Evolutionary conservation across 2,888 invertebrate species (phyloP), one percentile per base, ranked within the genome.

Genomic region (Malachius bipustulatus): DNA sequence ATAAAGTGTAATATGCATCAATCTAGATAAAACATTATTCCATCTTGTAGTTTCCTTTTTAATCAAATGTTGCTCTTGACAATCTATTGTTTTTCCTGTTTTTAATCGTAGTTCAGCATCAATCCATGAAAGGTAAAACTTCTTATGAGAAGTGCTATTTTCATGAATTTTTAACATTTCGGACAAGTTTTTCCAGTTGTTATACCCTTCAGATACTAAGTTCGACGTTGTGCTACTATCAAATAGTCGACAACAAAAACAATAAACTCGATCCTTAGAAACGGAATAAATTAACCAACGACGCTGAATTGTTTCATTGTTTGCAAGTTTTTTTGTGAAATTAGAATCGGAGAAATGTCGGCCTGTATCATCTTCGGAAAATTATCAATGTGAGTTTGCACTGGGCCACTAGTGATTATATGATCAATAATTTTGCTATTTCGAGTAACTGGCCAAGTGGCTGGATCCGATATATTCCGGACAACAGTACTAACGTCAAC

Each of bases 1-100:
- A 43, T 47, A 51, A 30, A 48, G 41, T 39, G 44, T 43, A 42
- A 54, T 51, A 39, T 48, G 41, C 47, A 54, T 47, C 27, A 51
- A 48, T 45, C 53, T 43, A 42, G 39, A 37, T 36, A 49, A 43
- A 43, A 50, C 44, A 46, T 48, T n/a, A n/a, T n/a, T 46, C 49
- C 48, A 51, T 32, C 46, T 45, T 39, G 42, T 38, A 41, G 41
- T 48, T 45, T 51, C 44, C 31, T 41, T 43, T 32, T 31, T 42
- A 37, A 47, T 49, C 36, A 46, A 41, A 39, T 46, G 39, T 47
- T 41, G 30, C n/a, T 19, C 24, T 19, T 19, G 24, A 34, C 54
- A 50, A 56, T 59, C 47, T 2, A 48, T 47, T 3, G 42, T 40
- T 41, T 37, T 38, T 38, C 37, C 41, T 31, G 24, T 41, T 42